Conservation (phyloP, 2,888 invertebrate species). For the Melangyna quadrimaculata region DNA sequence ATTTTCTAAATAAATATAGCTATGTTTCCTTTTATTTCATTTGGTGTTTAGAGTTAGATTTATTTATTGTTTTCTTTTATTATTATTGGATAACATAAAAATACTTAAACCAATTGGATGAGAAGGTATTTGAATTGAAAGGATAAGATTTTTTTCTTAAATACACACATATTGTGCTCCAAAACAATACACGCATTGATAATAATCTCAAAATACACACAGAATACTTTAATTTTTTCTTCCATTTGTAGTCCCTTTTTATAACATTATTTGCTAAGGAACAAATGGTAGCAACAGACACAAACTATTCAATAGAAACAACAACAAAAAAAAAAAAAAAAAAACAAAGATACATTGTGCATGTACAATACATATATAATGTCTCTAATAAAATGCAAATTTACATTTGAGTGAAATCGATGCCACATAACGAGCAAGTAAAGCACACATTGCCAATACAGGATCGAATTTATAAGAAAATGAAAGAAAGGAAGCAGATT, state of each 20-base stretch:
- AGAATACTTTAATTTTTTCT: background rate
- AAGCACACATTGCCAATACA: slow-evolving; percentile 7
- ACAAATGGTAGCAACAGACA: slow-evolving; percentile 49
- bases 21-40: background rate
- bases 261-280: slow-evolving; percentile 45
- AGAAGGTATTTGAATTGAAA: background rate
- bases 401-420: slow-evolving; percentile 67
- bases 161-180: background rate
- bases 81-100: background rate
- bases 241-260: slow-evolving; percentile 37
- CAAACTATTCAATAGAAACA: slow-evolving; percentile 38
- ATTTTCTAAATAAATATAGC: background rate
- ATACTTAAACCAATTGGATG: background rate
- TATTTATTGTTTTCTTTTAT: background rate
- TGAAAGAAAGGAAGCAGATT: background rate
- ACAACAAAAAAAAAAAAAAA: slow-evolving; percentile 25
- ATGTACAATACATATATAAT: background rate
- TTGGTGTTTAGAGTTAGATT: background rate
- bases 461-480: background rate
- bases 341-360: slow-evolving; percentile 12
- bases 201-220: background rate
- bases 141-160: background rate
- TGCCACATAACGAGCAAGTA: slow-evolving; percentile 41
- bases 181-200: background rate
- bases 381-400: slow-evolving; percentile 68